Base-by-base conservation (phyloP, 1,140 invertebrate species). In the Lasaia peninsularis region DNA sequence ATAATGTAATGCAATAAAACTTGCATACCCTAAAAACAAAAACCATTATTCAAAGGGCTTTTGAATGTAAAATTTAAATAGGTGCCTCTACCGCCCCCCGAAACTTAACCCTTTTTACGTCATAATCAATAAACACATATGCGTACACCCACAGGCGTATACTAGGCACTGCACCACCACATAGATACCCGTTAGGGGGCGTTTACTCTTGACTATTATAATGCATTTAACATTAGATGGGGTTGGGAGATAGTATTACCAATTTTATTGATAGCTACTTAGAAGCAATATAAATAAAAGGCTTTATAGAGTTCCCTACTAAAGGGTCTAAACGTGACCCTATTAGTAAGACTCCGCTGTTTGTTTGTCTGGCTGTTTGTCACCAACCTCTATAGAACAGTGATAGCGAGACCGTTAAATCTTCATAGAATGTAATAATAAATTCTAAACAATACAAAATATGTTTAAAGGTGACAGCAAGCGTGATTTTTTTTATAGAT, bases 81-180 rank as follows among this genome's bases (percentile, higher is more conserved):
- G 9, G 16, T 44, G 37, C 16, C 37, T 44, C 9, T 59, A 67
- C 62, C 65, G 60, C 49, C 55, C 48, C 59, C 62, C 49, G 59
- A 62, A 67, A 70, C 63, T 63, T 61, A 70, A 70, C 67, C 67
- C 67, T 70, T 67, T 70, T 58, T 59, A 61, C 63, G 55, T 54
- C 65, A 62, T 56, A 80, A 78, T 78, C 71, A 69, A 79, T 73
- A 73, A 67, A 65, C 65, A 67, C 70, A 66, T 65, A 48, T 48
- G 65, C 64, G 65, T 73, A 72, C 73, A 73, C 68, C 67, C 63
- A 62, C 63, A 55, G 54, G 69, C 77, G 68, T 73, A 73, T 67
- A 78, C 81, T 81, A 77, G 69, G 68, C 72, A 74, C 55, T 86
- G 82, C 82, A 83, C 78, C 73, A 78, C 75, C 80, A 82, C 71